Conservation (phyloP, 1,140 invertebrate genomes). For the Episyrphus balteatus region DNA sequence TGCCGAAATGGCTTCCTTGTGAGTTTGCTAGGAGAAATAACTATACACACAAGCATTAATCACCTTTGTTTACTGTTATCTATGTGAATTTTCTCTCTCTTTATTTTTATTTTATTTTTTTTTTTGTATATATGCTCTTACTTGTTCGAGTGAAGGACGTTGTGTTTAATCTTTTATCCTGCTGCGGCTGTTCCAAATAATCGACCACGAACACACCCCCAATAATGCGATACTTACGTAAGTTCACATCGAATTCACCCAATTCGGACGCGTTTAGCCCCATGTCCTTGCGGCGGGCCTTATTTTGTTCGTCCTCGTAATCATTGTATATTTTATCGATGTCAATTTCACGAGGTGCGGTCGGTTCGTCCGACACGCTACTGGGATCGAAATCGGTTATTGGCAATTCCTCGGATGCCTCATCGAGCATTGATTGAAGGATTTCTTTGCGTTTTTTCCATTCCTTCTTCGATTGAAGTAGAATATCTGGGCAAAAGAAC, state of each 20-base stretch:
- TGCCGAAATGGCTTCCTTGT: constrained; percentile 54
- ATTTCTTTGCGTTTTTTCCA: constrained; percentile 36
- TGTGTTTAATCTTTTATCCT: constrained; percentile 39
- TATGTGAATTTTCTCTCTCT: background rate
- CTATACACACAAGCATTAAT: constrained; percentile 33
- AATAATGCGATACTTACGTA: constrained; percentile 51
- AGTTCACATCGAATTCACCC: constrained; percentile 48
- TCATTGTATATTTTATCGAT: constrained; percentile 33
- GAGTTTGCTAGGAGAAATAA: constrained; percentile 48
- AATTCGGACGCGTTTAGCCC: constrained; percentile 25
- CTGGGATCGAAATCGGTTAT: constrained; percentile 23
- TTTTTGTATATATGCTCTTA: no score
- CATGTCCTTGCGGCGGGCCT: constrained; percentile 25
- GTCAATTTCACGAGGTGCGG: constrained; percentile 20
- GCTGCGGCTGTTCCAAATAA: constrained; percentile 52
- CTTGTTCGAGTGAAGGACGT: constrained; percentile 29
- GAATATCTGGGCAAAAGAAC: constrained; percentile 21
- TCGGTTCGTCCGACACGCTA: constrained; percentile 13
- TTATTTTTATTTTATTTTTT: no score
- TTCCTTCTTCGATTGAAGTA: constrained; percentile 29
- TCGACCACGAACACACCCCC: constrained; percentile 54
- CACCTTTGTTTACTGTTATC: background rate
- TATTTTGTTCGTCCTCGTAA: constrained; percentile 35
- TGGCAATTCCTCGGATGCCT: constrained; percentile 19
- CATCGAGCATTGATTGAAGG: constrained; percentile 27